These are phyloP conservation scores for Brachyhypopomus gauderio DNA, from an alignment of 2,113 vertebrate species.

Conservation along the genomic window DNA sequence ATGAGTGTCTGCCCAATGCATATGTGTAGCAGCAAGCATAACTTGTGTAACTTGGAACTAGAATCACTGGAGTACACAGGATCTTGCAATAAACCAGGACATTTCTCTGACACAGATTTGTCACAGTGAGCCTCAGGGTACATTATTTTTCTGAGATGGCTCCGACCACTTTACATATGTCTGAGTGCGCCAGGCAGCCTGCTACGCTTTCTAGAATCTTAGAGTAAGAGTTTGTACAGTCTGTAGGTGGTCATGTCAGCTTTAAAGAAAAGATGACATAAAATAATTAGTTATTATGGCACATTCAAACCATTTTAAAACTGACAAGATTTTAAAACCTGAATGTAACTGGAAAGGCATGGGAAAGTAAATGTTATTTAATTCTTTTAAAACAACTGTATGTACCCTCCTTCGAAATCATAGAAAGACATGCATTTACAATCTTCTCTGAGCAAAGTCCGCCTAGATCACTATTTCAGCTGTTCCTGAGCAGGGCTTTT, in stretches of 20 bases:
- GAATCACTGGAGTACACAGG: neutral
- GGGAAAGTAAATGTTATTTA: too few relatives aligned
- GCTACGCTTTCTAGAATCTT: neutral
- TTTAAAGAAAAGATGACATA: neutral
- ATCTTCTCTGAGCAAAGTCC: neutral
- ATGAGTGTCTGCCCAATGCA: too few relatives aligned
- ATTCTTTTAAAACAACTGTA: too few relatives aligned
- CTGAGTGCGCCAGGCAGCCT: neutral
- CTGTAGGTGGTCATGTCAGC: neutral
- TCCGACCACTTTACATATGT: neutral
- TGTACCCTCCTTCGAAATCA: too few relatives aligned
- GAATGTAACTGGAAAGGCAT: too few relatives aligned
- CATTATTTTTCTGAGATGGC: neutral
- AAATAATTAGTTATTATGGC: neutral
- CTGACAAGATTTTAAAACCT: neutral
- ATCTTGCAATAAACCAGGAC: neutral
- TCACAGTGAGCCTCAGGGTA: neutral
- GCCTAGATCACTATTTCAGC: neutral
- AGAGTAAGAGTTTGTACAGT: neutral
- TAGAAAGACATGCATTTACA: too few relatives aligned
- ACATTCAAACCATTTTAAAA: neutral
- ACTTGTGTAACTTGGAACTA: slow-evolving; percentile 1
- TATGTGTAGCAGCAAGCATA: slow-evolving; percentile 50
- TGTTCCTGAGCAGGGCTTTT: slow-evolving; percentile 1
- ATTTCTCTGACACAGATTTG: neutral